Base-by-base conservation (phyloP, 2,113 vertebrate species). In the Mesocricetus auratus region DNA sequence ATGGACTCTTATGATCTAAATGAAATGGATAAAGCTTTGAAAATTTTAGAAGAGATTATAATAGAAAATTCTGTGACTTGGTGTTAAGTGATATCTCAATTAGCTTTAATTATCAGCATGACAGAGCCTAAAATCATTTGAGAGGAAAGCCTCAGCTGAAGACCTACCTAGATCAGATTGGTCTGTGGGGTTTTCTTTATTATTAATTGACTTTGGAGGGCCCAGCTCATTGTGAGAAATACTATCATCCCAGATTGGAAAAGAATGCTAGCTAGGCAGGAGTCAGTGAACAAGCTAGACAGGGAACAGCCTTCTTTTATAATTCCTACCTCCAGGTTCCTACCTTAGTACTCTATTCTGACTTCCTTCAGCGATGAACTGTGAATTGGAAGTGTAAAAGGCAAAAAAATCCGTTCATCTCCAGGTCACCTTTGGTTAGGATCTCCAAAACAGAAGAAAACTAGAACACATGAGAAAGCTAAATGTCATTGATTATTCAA, bases 31-130 rank as follows among this genome's bases (percentile, higher is more conserved):
- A 94, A 77, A 94, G 21, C n/a, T 83, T 82, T 1, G 69, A 69
- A 78, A 50, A 0, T 86, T 96, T 94, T 79, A 94, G n/a, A 6
- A 90, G 21, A 50, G 8, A 64, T 21, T 85, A 92, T 39, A 74
- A 42, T 91, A 90, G 74, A 78, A 95, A 94, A 64, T 90, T 7
- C 87, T 16, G 33, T 94, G 24, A 77, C n/a, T 92, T 88, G 22
- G 16, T 62, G 9, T 83, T 88, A 87, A 39, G 31, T 83, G 12
- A 45, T 33, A 71, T 86, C 39, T 66, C 29, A 86, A 22, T 86
- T 86, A 86, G 29, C 17, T 47, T 47, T 86, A 56, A n/a, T n/a
- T 86, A 66, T 33, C 60, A 86, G 83, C 39, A 36, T 36, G 42
- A 22, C 2, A 33, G 29, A 47, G 62, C 29, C 10, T 66, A 66